phyloP scores from a whole-genome alignment of 2,797 vertebrate species.

The Aeoliscus strigatus region DNA sequence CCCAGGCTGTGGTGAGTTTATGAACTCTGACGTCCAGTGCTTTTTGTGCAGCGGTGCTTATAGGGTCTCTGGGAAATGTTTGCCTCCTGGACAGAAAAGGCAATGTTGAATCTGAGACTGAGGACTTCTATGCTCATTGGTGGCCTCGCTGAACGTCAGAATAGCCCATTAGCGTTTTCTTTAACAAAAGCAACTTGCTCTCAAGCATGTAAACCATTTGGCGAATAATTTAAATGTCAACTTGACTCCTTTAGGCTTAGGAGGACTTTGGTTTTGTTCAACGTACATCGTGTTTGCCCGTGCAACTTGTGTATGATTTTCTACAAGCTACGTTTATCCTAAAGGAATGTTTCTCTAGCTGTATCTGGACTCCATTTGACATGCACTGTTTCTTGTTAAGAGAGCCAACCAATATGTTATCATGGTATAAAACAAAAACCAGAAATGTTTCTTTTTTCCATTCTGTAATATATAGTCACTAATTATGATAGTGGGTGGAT shows the following conservation, averaged over 20 bases:
- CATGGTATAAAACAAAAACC: conserved; percentile 52
- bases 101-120: conserved; percentile 22
- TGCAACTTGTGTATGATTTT: conserved; percentile 34
- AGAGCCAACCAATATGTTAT: conserved; percentile 43
- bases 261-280: conserved; percentile 25
- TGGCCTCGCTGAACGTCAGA: conserved; percentile 24
- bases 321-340: conserved; percentile 31
- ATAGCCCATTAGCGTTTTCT: conserved; percentile 4
- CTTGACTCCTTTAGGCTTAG: conserved; percentile 17
- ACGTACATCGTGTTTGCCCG: conserved; percentile 34
- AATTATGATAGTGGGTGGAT: conserved; percentile 53
- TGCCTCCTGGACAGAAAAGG: conserved; percentile 65
- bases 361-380: conserved; percentile 53
- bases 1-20: conserved; percentile 49
- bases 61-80: conserved; percentile 69
- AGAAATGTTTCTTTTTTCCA: conserved; percentile 34
- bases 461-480: conserved; percentile 46
- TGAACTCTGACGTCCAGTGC: conserved; percentile 45
- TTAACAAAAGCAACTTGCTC: neutral
- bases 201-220: conserved; percentile 1
- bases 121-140: conserved; percentile 29
- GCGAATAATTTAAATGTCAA: conserved; percentile 9
- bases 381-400: conserved; percentile 43
- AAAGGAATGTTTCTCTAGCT: conserved; percentile 51
- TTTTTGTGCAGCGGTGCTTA: conserved; percentile 17